Conservation (phyloP, 2,797 vertebrate genomes). For the Spinus pinus region DNA sequence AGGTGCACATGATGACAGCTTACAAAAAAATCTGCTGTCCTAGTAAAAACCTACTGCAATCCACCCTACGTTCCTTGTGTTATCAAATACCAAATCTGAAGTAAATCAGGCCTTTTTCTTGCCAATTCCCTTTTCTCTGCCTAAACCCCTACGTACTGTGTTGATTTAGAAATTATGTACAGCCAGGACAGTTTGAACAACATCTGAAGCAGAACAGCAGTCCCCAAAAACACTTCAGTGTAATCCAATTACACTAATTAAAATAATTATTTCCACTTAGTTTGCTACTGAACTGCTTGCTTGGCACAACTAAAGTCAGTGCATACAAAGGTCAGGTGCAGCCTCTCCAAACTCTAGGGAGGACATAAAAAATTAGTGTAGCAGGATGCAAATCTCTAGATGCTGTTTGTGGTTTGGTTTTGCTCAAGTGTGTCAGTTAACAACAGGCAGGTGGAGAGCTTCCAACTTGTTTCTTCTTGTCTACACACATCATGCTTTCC, state of each 20-base stretch:
- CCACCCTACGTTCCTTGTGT: not conserved
- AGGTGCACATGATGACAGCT: not conserved
- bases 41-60: not conserved
- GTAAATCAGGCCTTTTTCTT: not conserved
- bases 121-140: not conserved
- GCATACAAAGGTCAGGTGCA: conserved; percentile 30
- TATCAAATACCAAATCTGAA: not conserved
- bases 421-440: not conserved
- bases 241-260: conserved; percentile 51
- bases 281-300: conserved; percentile 43
- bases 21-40: not conserved
- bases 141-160: not conserved
- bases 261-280: conserved; percentile 57
- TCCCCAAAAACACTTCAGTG: not conserved
- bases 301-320: conserved; percentile 9
- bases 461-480: not conserved
- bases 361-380: not conserved
- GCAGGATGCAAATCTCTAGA: not conserved
- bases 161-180: not conserved
- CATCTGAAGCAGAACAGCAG: conserved; percentile 5
- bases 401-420: not conserved
- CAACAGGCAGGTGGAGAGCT: not conserved
- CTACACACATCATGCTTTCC: not conserved
- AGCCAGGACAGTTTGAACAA: not conserved
- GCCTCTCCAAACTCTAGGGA: not conserved